These are phyloP conservation scores for Caranx melampygus DNA, from an alignment of 2,113 vertebrate genomes.

Conservation along the genomic window DNA sequence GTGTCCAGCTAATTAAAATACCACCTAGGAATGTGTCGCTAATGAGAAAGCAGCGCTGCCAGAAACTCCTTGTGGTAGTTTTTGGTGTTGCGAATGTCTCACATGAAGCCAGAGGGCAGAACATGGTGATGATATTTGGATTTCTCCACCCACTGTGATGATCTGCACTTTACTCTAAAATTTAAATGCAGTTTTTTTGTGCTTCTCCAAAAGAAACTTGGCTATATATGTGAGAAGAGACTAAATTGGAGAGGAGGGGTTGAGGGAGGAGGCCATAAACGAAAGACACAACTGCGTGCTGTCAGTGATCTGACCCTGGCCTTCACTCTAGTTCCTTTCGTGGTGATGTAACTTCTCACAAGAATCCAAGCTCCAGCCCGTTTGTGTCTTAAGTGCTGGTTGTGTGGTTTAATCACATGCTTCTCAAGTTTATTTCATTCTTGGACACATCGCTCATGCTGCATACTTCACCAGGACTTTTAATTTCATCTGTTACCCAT, in stretches of 20 bases:
- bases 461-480: neutral
- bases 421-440: neutral
- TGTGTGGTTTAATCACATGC: neutral
- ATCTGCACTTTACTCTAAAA: neutral
- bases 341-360: slow-evolving; percentile 47
- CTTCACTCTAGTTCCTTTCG: slow-evolving; percentile 46
- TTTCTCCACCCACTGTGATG: slow-evolving; percentile 7
- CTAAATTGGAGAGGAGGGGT: neutral
- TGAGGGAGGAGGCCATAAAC: slow-evolving; percentile 10
- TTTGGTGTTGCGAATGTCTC: slow-evolving; percentile 31
- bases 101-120: neutral
- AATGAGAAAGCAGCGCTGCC: slow-evolving; percentile 48
- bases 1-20: slow-evolving; percentile 58
- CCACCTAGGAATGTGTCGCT: slow-evolving; percentile 47
- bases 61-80: slow-evolving; percentile 29
- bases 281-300: slow-evolving; percentile 29
- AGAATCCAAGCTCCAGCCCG: slow-evolving; percentile 7
- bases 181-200: neutral
- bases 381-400: neutral
- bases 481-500: neutral
- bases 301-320: slow-evolving; percentile 25
- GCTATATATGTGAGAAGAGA: neutral
- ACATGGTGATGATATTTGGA: neutral
- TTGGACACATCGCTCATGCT: neutral
- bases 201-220: neutral